Base-by-base conservation (phyloP, 2,113 vertebrate species). In the Neofelis nebulosa region DNA sequence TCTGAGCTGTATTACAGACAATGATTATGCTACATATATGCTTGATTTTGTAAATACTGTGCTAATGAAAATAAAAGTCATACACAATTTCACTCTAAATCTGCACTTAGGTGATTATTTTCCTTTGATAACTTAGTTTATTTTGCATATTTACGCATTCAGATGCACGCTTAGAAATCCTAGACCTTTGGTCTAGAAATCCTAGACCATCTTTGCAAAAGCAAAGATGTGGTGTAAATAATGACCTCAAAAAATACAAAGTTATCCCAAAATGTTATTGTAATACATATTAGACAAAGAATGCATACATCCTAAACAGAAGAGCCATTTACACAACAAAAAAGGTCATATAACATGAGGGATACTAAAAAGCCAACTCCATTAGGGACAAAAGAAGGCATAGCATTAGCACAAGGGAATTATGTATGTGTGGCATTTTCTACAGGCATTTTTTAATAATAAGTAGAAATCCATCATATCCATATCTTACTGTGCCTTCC, bases 391-490 rank as follows among this genome's bases (percentile, higher is more conserved):
- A 69, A 89, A 71, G 13, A 63, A 83, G 19, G 12, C 29, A 52
- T 0, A 84, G 55, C n/a, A 57, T 48, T 45, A 90, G 48, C 83
- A 97, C 81, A 27, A 61, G 23, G 8, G 0, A 76, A 90, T 97
- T 97, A 98, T 97, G 91, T 88, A 95, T 95, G 93, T 93, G 86
- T 97, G 94, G 52, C 66, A 95, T 98, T 98, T 98, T 94, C 96
- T 97, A 69, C 8, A 52, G 93, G 91, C 96, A 95, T 95, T 87
- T 95, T 83, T 91, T 88, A 92, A 97, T 71, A 68, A n/a, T 84
- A 96, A 61, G 88, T 71, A 91, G 61, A 85, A 95, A 98, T 98
- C 93, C 94, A 81, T 98, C 92, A 98, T 83, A 97, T 91, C 82
- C 66, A 69, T n/a, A 74, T 90, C 80, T 93, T 94, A 95, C 27